Evolutionary conservation across 2,888 invertebrate genomes (phyloP).

Genomic region (Apamea epomidion): DNA sequence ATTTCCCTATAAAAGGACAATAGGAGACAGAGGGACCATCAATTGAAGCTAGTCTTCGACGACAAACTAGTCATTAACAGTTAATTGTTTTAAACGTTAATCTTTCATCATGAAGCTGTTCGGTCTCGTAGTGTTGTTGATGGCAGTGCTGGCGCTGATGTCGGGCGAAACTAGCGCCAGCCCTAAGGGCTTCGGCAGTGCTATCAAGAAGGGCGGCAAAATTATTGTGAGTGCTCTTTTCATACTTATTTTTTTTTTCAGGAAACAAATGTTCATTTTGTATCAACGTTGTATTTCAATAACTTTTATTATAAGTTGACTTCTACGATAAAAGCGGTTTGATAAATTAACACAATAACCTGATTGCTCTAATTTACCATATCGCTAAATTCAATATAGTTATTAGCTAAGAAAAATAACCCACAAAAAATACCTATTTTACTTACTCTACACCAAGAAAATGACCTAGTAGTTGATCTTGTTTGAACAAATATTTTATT

Average conservation of each 20-base stretch:
- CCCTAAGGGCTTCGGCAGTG: constrained; percentile 48
- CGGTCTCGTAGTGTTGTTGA: constrained; percentile 36
- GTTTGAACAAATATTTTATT: too few relatives aligned
- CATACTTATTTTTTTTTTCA: not conserved
- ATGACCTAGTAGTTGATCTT: not conserved
- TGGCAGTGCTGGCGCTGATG: constrained; percentile 50
- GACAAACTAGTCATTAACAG: not conserved
- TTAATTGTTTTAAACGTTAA: not conserved
- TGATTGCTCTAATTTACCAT: not conserved
- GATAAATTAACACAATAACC: not conserved
- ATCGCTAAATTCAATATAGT: not conserved
- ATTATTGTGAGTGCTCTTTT: constrained; percentile 64
- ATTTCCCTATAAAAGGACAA: constrained; percentile 22
- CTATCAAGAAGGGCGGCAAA: constrained; percentile 69
- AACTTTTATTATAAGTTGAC: not conserved
- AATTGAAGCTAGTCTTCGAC: constrained; percentile 7
- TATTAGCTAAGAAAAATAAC: not conserved
- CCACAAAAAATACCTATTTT: not conserved
- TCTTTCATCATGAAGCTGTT: constrained; percentile 49
- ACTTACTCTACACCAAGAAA: too few relatives aligned
- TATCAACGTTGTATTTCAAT: not conserved
- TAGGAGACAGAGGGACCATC: not conserved
- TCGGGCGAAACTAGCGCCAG: constrained; percentile 42
- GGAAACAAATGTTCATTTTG: not conserved
- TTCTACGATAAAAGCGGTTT: not conserved